These are phyloP conservation scores for Cydia strobilella DNA, from an alignment of 1,140 invertebrate species.

Conservation along the genomic window DNA sequence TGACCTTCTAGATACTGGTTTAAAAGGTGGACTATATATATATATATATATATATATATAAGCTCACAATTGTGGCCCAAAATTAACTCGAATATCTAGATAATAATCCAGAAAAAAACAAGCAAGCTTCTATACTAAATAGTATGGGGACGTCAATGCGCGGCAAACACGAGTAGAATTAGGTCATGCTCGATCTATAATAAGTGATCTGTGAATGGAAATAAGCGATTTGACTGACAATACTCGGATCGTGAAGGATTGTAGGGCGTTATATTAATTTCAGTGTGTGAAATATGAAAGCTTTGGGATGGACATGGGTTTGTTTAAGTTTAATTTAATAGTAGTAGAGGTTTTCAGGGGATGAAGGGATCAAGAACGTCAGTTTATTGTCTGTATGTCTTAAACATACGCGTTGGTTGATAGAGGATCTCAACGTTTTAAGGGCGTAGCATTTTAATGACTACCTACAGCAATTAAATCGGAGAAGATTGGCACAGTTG, in stretches of 20 bases:
- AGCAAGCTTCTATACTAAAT: too few species aligned
- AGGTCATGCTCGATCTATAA: not conserved
- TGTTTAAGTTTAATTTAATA: not conserved
- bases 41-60: too few species aligned
- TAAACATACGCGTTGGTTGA: not conserved
- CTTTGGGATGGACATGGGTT: not conserved
- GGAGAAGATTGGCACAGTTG: too few species aligned
- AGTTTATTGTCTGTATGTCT: not conserved
- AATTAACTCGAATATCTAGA: too few species aligned
- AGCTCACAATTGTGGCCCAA: too few species aligned
- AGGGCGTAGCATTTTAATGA: too few species aligned
- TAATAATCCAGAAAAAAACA: too few species aligned
- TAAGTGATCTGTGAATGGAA: slow-evolving; percentile 1
- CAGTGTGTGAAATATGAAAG: slow-evolving; percentile 6
- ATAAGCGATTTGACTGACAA: slow-evolving; percentile 25
- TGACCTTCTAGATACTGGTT: too few species aligned
- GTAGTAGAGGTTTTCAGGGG: not conserved
- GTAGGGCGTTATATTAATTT: slow-evolving; percentile 16
- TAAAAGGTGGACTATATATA: too few species aligned
- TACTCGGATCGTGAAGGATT: slow-evolving; percentile 1
- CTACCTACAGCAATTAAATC: too few species aligned
- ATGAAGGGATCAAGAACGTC: not conserved
- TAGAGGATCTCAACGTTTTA: not conserved
- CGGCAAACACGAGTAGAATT: not conserved
- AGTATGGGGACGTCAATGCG: too few species aligned